phyloP scores from a whole-genome alignment of 2,113 vertebrate genomes.

The Rhinopomastus cyanomelas region DNA sequence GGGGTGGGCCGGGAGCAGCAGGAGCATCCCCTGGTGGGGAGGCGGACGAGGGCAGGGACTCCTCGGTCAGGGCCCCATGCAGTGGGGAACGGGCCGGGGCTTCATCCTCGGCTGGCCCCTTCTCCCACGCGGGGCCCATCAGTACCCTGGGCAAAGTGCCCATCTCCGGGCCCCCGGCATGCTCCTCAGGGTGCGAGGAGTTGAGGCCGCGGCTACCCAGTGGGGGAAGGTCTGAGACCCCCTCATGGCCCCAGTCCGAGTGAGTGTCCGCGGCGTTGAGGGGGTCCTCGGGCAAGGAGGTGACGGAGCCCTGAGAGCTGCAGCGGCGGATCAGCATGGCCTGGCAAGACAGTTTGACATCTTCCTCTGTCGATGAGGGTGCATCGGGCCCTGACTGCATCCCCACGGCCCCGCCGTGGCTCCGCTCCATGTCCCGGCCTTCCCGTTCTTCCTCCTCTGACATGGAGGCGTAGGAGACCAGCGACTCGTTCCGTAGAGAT shows the following conservation, averaged over 20 bases:
- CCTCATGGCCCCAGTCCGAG: slow-evolving; percentile 54
- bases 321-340: slow-evolving; percentile 47
- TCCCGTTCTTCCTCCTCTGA: slow-evolving; percentile 62
- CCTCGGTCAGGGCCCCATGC: slow-evolving; percentile 48
- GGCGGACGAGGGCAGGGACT: slow-evolving; percentile 60
- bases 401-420: not conserved
- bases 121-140: slow-evolving; percentile 52
- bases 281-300: slow-evolving; percentile 61
- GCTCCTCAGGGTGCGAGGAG: slow-evolving; percentile 53
- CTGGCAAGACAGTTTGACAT: slow-evolving; percentile 46
- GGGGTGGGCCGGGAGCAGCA: not conserved
- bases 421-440: slow-evolving; percentile 33
- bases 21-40: slow-evolving; percentile 37
- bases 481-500: slow-evolving; percentile 39
- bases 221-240: slow-evolving; percentile 10
- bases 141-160: slow-evolving; percentile 45
- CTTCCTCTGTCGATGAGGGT: not conserved
- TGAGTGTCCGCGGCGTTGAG: slow-evolving; percentile 35
- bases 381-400: not conserved
- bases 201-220: not conserved
- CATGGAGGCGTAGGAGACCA: slow-evolving; percentile 62
- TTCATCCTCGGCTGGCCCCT: slow-evolving; percentile 25
- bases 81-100: slow-evolving; percentile 19
- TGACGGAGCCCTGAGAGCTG: slow-evolving; percentile 60
- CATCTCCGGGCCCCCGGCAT: not conserved